These are phyloP conservation scores for Anguilla megastoma DNA, from an alignment of 2,797 vertebrate species.

Conservation along the genomic window DNA sequence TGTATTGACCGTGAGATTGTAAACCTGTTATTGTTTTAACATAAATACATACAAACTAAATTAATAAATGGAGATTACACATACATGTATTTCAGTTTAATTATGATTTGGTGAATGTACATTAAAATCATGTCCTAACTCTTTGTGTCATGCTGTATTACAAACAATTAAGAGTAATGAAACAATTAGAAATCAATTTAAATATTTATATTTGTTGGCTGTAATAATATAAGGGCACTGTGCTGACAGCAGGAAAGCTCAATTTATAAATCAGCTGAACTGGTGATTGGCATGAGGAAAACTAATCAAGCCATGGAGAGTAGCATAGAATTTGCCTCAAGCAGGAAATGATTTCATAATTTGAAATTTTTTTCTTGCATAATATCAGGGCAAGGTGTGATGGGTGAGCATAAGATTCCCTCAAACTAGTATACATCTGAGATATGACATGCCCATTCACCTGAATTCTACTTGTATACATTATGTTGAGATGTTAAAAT, in stretches of 20 bases:
- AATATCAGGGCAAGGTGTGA: too few relatives aligned
- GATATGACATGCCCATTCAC: neutral
- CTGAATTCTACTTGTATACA: neutral
- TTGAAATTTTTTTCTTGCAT: too few relatives aligned
- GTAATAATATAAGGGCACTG: too few relatives aligned
- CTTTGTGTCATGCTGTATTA: neutral
- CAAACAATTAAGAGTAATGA: neutral
- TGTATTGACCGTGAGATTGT: neutral
- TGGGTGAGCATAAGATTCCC: too few relatives aligned
- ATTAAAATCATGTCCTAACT: neutral
- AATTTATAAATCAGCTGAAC: neutral
- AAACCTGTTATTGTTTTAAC: too few relatives aligned
- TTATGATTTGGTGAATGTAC: neutral
- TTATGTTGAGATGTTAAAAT: neutral
- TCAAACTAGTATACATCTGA: neutral
- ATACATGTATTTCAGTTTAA: neutral
- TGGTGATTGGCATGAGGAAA: neutral
- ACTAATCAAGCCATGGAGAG: neutral
- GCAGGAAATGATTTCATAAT: too few relatives aligned
- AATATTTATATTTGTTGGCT: neutral
- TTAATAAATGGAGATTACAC: neutral
- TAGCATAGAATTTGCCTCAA: too few relatives aligned
- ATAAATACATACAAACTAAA: neutral
- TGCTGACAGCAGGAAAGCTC: neutral
- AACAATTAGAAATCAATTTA: neutral